phyloP scores from a whole-genome alignment of 30 jellyfish, hydroid and myxozoan genomes.

The Hydra vulgaris region DNA sequence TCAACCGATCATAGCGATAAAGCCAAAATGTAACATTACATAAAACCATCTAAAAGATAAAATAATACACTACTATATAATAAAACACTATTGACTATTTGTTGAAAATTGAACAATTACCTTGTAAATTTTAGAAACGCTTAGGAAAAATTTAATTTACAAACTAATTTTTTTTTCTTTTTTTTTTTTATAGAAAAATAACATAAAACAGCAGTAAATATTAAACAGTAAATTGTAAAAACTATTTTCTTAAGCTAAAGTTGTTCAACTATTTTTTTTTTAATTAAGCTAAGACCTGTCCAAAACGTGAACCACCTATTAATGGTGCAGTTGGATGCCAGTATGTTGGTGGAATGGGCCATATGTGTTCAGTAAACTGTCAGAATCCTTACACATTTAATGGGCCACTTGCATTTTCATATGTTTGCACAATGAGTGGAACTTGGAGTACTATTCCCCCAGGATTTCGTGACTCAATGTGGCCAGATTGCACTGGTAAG shows the following conservation, averaged over 20 bases:
- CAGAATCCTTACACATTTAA: slow-evolving; percentile 45
- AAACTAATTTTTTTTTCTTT: background rate
- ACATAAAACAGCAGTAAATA: too few relatives aligned
- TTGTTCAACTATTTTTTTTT: background rate
- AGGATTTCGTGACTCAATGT: slow-evolving; percentile 27
- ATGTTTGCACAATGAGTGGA: slow-evolving; percentile 40
- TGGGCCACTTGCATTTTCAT: slow-evolving; percentile 59
- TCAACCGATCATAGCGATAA: too few relatives aligned
- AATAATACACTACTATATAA: too few relatives aligned
- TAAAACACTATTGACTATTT: too few relatives aligned
- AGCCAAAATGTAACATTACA: too few relatives aligned
- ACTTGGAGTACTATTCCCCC: slow-evolving; percentile 70
- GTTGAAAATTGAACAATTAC: too few relatives aligned
- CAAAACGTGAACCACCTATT: slow-evolving; percentile 86
- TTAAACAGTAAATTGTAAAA: too few relatives aligned
- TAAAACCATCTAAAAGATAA: too few relatives aligned
- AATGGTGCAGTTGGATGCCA: slow-evolving; percentile 77
- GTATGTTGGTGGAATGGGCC: slow-evolving; percentile 20
- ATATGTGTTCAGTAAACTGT: slow-evolving; percentile 48
- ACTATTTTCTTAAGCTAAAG: too few relatives aligned
- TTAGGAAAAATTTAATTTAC: too few relatives aligned
- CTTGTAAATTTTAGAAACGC: too few relatives aligned
- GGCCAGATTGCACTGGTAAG: slow-evolving; percentile 97
- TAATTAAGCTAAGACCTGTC: slow-evolving; percentile 63
- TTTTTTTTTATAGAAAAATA: too few relatives aligned